Conservation (phyloP, 2,888 invertebrate genomes). For the Artemia sinica region DNA sequence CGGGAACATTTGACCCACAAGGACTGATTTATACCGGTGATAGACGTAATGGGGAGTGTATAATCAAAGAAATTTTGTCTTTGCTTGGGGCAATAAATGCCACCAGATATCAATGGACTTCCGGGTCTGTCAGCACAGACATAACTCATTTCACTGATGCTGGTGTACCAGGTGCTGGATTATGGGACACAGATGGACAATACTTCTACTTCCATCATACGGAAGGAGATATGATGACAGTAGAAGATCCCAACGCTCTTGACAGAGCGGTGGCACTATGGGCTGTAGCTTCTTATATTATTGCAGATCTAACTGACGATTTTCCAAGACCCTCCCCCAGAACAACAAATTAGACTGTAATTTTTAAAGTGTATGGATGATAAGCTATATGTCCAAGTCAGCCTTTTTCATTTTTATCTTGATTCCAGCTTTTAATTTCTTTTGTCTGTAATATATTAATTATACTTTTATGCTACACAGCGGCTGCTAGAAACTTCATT, state of each 20-base stretch:
- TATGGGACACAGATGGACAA: constrained; percentile 43
- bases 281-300: constrained; percentile 54
- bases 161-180: constrained; percentile 51
- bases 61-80: constrained; percentile 47
- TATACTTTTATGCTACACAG: too few species aligned
- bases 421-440: too few species aligned
- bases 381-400: too few species aligned
- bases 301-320: constrained; percentile 53
- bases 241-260: constrained; percentile 47
- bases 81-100: constrained; percentile 50
- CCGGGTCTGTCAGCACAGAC: constrained; percentile 46
- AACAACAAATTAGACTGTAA: too few species aligned
- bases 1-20: constrained; percentile 57
- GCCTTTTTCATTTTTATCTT: too few species aligned
- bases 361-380: too few species aligned
- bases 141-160: constrained; percentile 42
- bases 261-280: constrained; percentile 59
- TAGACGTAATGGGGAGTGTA: constrained; percentile 43
- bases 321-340: constrained; percentile 35
- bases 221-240: constrained; percentile 58
- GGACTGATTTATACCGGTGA: constrained; percentile 49
- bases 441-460: too few species aligned
- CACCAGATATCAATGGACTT: constrained; percentile 35
- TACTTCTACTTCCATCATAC: constrained; percentile 65
- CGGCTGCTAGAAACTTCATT: too few species aligned